A percentile compares a stretch with the other conserved stretches of the same genome.
phyloP scores from a whole-genome alignment of 2,113 vertebrate species.

The Callopanchax toddi region DNA sequence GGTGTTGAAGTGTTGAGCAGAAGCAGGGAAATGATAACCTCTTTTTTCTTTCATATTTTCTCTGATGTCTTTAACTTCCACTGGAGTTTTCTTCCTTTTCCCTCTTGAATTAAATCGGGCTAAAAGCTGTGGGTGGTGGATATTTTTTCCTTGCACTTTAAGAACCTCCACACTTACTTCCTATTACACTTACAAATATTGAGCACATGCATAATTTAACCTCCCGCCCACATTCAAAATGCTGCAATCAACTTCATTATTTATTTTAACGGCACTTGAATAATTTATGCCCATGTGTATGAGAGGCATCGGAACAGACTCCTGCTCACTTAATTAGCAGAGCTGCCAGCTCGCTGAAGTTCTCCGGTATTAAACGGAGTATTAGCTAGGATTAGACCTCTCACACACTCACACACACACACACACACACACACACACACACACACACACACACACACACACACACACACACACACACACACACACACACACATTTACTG shows the following conservation, averaged over 20 bases:
- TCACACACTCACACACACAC: slow-evolving; percentile 1
- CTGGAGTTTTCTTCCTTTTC: slow-evolving; percentile 2
- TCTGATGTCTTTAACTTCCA: slow-evolving; percentile 32
- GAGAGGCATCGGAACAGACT: slow-evolving; percentile 71
- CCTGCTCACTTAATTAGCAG: slow-evolving; percentile 73
- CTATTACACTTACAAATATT: slow-evolving; percentile 74
- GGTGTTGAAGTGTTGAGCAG: background rate
- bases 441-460: slow-evolving; percentile 8
- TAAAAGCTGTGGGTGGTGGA: slow-evolving; percentile 36
- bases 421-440: slow-evolving; percentile 2
- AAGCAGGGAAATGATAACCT: slow-evolving; percentile 3
- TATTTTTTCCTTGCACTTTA: slow-evolving; percentile 37
- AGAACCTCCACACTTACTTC: slow-evolving; percentile 56
- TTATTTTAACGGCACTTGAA: slow-evolving; percentile 77
- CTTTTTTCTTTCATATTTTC: slow-evolving; percentile 20
- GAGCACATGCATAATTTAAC: slow-evolving; percentile 78
- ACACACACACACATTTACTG: slow-evolving; percentile 13
- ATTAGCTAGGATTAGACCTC: slow-evolving; percentile 71
- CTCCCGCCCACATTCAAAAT: slow-evolving; percentile 72
- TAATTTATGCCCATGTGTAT: slow-evolving; percentile 74
- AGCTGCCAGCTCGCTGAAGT: slow-evolving; percentile 60
- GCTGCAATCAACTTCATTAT: slow-evolving; percentile 73
- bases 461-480: background rate
- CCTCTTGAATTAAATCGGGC: slow-evolving; percentile 36
- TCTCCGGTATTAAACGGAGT: slow-evolving; percentile 62